Percentiles rank a stretch among this genome's conserved stretches.
Evolutionary conservation across 2,797 vertebrate species (phyloP).

Genomic region (Smutsia temminckii): DNA sequence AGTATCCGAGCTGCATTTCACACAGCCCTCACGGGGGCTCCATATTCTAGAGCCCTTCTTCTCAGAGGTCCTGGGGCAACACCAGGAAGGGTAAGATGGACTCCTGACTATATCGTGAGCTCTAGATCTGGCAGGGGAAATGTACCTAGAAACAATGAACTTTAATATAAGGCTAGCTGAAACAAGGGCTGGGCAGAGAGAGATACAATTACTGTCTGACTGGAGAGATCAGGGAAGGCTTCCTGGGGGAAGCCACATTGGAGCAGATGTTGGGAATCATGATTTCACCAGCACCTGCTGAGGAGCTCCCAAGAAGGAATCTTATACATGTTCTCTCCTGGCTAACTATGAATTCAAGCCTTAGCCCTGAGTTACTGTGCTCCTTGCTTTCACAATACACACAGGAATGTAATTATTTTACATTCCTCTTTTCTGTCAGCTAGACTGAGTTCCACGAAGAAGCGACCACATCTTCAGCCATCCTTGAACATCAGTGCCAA

Average conservation of each 20-base stretch:
- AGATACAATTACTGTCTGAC: background rate
- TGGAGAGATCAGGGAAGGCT: slow-evolving; percentile 25
- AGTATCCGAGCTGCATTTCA: background rate
- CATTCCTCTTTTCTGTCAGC: background rate
- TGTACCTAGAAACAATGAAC: background rate
- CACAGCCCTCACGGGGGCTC: background rate
- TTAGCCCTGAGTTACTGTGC: background rate
- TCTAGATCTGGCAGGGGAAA: background rate
- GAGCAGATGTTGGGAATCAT: background rate
- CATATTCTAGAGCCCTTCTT: background rate
- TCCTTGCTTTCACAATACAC: background rate
- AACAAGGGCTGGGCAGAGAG: slow-evolving; percentile 8
- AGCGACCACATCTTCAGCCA: background rate
- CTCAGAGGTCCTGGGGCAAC: background rate
- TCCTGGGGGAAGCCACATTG: background rate
- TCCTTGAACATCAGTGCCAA: slow-evolving; percentile 20
- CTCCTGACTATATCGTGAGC: background rate
- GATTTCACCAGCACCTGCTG: background rate
- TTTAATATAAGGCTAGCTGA: background rate
- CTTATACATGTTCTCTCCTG: background rate
- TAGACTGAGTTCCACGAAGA: slow-evolving; percentile 23
- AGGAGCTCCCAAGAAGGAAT: background rate
- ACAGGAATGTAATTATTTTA: background rate
- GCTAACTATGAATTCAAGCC: background rate
- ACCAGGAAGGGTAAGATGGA: background rate